Evolutionary conservation across 2,113 vertebrate genomes (phyloP), one percentile per base, ranked within the genome.

Genomic region (Sisor rabdophorus): DNA sequence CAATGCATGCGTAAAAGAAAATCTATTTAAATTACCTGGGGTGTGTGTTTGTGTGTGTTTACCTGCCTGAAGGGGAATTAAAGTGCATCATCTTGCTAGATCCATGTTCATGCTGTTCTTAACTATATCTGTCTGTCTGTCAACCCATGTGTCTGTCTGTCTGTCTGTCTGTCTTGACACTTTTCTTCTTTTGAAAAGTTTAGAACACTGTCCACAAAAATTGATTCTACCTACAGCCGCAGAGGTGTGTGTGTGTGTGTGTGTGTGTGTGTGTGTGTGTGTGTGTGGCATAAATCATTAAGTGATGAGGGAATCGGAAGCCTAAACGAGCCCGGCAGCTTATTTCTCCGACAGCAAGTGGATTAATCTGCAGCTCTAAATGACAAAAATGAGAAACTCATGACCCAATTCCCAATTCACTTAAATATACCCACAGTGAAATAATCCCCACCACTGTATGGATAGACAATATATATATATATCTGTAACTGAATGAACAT

Each of bases 331-430:
- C 40, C 24, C 1, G 50, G 60, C 59, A 64, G 20, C 73, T 64
- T 26, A 61, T 64, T 48, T 50, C 55, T 50, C 72, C 26, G 11
- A 76, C 32, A 40, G 60, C 30, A 6, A 76, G 22, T 9, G 2
- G 7, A 22, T 26, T 55, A 68, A 76, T 67, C 61, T 19, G 16
- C 10, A 68, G 22, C 53, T 76, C 68, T 28, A 69, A 68, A 50
- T 20, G 44, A 54, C 17, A 76, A 68, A 76, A 68, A 68, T n/a
- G 40, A 58, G 63, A 76, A 58, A 76, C 19, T 20, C 5, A 69
- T 4, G 20, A 17, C 8, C 17, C 24, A 69, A 28, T 52, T 69
- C 8, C 17, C 24, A 69, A 28, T 52, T 69, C 24, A 52, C 16
- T 52, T 28, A 19, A 52, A 52, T 20, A 20, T 6, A 17, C 44